Evolutionary conservation across 2,888 invertebrate species (phyloP).

Genomic region (Proisotoma minuta): DNA sequence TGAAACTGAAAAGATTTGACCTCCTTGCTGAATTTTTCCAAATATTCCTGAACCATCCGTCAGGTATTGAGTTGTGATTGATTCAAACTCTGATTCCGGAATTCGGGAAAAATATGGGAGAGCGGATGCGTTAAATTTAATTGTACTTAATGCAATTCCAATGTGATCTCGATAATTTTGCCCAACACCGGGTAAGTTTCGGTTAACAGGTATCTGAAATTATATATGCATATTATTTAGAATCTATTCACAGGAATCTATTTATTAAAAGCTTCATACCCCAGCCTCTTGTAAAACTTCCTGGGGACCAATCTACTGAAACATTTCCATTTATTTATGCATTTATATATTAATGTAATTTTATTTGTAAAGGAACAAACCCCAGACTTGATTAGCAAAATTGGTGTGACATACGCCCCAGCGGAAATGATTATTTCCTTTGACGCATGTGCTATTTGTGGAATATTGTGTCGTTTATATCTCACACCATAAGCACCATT

Average conservation of each 20-base stretch:
- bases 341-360: too few relatives aligned
- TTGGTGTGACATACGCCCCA: neutral
- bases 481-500: conserved; percentile 29
- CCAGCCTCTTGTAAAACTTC: neutral
- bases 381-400: neutral
- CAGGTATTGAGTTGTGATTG: neutral
- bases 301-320: neutral
- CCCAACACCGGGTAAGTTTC: neutral
- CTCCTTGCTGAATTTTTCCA: neutral
- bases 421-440: neutral
- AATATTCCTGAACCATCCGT: neutral
- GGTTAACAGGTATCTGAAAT: neutral
- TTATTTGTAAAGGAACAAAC: too few relatives aligned
- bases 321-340: too few relatives aligned
- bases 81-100: neutral
- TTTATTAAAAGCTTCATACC: neutral
- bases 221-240: neutral
- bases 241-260: too few relatives aligned
- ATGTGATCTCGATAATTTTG: neutral
- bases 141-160: neutral
- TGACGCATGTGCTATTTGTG: conserved; percentile 14
- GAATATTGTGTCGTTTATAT: conserved; percentile 29
- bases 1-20: neutral
- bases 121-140: neutral
- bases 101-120: neutral